A percentile compares a stretch with the other conserved stretches of the same genome.
Evolutionary conservation across 2,113 vertebrate genomes (phyloP).

Genomic region (Crotalus helleri): DNA sequence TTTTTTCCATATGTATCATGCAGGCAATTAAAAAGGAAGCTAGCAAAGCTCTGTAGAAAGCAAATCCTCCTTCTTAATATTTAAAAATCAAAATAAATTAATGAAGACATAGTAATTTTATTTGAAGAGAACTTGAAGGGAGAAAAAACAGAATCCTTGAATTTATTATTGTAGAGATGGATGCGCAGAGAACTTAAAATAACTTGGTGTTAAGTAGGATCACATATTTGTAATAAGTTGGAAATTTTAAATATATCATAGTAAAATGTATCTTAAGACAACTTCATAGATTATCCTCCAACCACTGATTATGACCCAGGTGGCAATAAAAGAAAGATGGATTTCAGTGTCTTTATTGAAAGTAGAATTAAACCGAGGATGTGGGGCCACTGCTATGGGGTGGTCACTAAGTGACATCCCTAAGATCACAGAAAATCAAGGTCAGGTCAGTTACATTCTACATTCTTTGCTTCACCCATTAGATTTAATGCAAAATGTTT

Average conservation of each 20-base stretch:
- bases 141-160: background rate
- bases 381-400: background rate
- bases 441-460: background rate
- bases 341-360: background rate
- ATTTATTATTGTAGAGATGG: background rate
- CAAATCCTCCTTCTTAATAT: background rate
- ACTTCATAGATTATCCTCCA: background rate
- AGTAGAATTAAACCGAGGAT: background rate
- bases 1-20: background rate
- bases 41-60: background rate
- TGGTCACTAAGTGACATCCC: background rate
- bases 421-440: background rate
- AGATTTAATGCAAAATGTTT: constrained; percentile 27
- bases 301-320: background rate
- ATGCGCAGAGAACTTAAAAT: background rate
- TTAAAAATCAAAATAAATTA: background rate
- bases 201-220: background rate
- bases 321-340: background rate
- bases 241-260: background rate
- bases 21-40: background rate
- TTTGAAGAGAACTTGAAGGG: background rate
- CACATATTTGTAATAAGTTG: background rate
- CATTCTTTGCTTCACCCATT: constrained; percentile 18
- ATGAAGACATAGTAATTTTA: background rate
- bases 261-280: background rate